phyloP scores from a whole-genome alignment of 1,140 invertebrate species.

The Armadillidium nasatum region DNA sequence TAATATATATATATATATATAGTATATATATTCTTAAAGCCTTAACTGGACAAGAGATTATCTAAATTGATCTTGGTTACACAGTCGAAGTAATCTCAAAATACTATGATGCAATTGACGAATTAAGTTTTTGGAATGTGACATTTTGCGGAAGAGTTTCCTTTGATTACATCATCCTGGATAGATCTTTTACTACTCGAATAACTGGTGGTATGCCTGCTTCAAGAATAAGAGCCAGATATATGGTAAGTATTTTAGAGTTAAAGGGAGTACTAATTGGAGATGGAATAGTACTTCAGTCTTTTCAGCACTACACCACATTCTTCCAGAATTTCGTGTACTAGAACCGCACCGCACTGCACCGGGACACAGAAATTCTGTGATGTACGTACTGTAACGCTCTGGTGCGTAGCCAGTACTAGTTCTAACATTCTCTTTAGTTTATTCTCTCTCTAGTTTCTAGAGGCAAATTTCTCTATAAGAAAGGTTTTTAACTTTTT shows the following conservation, averaged over 20 bases:
- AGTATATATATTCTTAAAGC: background rate
- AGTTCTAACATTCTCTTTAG: too few relatives aligned
- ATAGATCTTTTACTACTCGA: background rate
- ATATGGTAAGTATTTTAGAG: background rate
- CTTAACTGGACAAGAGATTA: background rate
- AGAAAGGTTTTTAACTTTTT: too few relatives aligned
- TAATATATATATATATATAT: background rate
- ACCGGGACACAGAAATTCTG: too few relatives aligned
- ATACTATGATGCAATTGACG: background rate
- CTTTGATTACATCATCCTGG: background rate
- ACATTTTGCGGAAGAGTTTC: background rate
- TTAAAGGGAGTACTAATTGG: too few relatives aligned
- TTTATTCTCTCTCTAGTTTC: too few relatives aligned
- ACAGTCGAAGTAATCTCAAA: background rate
- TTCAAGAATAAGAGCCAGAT: background rate
- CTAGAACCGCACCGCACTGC: too few relatives aligned
- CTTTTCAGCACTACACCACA: too few relatives aligned
- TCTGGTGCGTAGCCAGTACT: too few relatives aligned
- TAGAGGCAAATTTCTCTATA: too few relatives aligned
- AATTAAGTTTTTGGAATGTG: background rate
- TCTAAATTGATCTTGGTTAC: background rate
- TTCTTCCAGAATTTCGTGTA: too few relatives aligned
- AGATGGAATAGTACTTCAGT: too few relatives aligned
- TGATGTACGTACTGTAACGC: too few relatives aligned
- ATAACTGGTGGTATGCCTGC: background rate